phyloP scores from a whole-genome alignment of 2,888 invertebrate genomes.

The Ceratothoa steindachneri region DNA sequence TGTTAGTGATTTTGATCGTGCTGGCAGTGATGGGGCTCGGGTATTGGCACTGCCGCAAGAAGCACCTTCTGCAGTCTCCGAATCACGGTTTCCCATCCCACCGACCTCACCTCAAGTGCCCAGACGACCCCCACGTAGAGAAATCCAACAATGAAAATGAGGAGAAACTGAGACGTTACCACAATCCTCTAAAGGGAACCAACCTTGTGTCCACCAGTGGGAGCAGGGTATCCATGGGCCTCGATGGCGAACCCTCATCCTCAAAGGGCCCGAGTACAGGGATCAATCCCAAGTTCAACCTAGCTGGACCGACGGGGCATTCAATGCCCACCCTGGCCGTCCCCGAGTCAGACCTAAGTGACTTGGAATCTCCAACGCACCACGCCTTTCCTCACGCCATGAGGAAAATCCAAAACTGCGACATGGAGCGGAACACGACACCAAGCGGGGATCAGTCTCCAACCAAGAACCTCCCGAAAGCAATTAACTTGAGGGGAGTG shows the following conservation, averaged over 20 bases:
- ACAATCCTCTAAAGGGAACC: slow-evolving; percentile 67
- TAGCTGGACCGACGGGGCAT: slow-evolving; percentile 48
- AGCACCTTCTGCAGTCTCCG: slow-evolving; percentile 55
- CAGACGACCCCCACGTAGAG: slow-evolving; percentile 55
- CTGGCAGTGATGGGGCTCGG: slow-evolving; percentile 57
- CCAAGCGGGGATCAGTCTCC: slow-evolving; percentile 58
- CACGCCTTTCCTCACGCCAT: slow-evolving; percentile 56
- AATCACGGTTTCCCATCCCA: slow-evolving; percentile 50
- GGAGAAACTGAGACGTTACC: slow-evolving; percentile 76
- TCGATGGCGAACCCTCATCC: slow-evolving; percentile 49
- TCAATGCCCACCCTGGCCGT: slow-evolving; percentile 54
- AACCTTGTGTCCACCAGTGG: slow-evolving; percentile 56
- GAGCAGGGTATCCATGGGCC: slow-evolving; percentile 53
- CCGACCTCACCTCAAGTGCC: slow-evolving; percentile 45
- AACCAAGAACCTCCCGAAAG: slow-evolving; percentile 71
- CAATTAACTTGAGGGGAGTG: slow-evolving; percentile 58
- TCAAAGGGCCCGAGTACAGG: slow-evolving; percentile 48
- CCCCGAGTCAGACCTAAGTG: slow-evolving; percentile 31
- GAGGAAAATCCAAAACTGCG: slow-evolving; percentile 79
- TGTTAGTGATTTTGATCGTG: slow-evolving; percentile 48
- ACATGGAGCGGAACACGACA: slow-evolving; percentile 73
- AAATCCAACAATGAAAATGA: slow-evolving; percentile 90
- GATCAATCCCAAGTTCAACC: slow-evolving; percentile 33
- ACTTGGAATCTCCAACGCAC: slow-evolving; percentile 38
- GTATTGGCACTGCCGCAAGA: slow-evolving; percentile 60